Base-by-base conservation (phyloP, 2,888 invertebrate species). In the Crematogaster levior region DNA sequence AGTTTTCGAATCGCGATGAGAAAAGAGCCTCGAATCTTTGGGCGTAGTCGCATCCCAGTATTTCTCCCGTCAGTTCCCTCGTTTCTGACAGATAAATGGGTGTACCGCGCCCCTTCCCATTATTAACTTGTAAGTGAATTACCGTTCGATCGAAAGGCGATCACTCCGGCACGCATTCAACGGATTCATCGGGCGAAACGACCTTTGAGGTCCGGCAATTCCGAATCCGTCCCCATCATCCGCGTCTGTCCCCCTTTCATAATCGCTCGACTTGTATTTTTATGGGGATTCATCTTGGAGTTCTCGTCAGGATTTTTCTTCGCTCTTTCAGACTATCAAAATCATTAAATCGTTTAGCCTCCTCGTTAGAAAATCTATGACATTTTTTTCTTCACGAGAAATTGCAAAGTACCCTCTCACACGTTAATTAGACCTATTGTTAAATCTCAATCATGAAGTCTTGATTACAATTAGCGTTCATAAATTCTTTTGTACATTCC, bases 61-160 rank as follows among this genome's bases (percentile, higher is more conserved):
- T 89, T 87, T 88, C 84, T 82, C 73, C 72, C 68, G 77, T 63
- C 68, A 60, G 81, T 80, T 87, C 83, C 89, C 86, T 82, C 68
- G 83, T 85, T 85, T 40, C 68, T 80, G 75, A 77, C 88, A 89
- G 90, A 93, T 91, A 92, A 93, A 93, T 92, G 91, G 92, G 86
- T 89, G 90, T 90, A 90, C 91, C 91, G 88, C 91, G 90, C 91
- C 92, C 91, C 88, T 91, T 87, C 89, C 92, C 91, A 92, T 94
- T 94, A 94, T 94, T 93, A 94, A 93, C 93, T 93, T 92, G 93
- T 94, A 94, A 94, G 92, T 93, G 94, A 94, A 94, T 94, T 94
- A 94, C 93, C 89, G 92, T 91, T 93, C 93, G 93, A 94, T 94
- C 92, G 93, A 93, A 90, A 92, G 90, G 85, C 93, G 93, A 94